phyloP scores from a whole-genome alignment of 1,140 invertebrate genomes.

The Rhagoletis pomonella region DNA sequence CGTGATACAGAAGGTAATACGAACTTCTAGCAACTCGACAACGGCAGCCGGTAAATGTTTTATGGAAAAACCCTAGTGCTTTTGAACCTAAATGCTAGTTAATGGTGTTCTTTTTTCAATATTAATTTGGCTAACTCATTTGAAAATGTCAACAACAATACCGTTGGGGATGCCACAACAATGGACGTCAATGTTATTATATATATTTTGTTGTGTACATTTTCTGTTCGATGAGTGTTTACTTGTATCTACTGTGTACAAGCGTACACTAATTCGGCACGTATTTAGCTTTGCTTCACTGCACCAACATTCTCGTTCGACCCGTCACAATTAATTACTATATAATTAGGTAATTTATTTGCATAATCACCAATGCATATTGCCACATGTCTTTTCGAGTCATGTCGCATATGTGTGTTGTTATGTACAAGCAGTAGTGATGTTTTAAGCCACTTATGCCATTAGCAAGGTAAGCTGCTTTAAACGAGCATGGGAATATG shows the following conservation, averaged over 20 bases:
- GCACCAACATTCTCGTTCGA: not conserved
- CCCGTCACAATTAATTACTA: constrained; percentile 7
- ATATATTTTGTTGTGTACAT: too few relatives aligned
- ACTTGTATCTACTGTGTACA: too few relatives aligned
- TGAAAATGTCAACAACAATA: not conserved
- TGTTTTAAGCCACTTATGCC: too few relatives aligned
- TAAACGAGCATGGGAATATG: too few relatives aligned
- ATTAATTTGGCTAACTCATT: not conserved
- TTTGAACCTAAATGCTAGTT: too few relatives aligned
- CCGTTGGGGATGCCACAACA: not conserved
- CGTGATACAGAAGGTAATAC: too few relatives aligned
- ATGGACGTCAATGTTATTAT: not conserved
- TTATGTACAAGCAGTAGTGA: too few relatives aligned
- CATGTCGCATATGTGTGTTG: not conserved
- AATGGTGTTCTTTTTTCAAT: too few relatives aligned
- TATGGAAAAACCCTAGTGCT: too few relatives aligned
- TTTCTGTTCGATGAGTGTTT: not conserved
- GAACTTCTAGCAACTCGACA: too few relatives aligned
- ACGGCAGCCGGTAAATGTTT: too few relatives aligned
- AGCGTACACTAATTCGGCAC: not conserved
- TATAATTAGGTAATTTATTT: constrained; percentile 35
- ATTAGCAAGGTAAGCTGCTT: too few relatives aligned
- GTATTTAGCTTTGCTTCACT: not conserved
- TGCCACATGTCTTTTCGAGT: not conserved
- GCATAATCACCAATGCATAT: not conserved